phyloP scores from a whole-genome alignment of 2,113 vertebrate genomes.

The Oryzias woworae region DNA sequence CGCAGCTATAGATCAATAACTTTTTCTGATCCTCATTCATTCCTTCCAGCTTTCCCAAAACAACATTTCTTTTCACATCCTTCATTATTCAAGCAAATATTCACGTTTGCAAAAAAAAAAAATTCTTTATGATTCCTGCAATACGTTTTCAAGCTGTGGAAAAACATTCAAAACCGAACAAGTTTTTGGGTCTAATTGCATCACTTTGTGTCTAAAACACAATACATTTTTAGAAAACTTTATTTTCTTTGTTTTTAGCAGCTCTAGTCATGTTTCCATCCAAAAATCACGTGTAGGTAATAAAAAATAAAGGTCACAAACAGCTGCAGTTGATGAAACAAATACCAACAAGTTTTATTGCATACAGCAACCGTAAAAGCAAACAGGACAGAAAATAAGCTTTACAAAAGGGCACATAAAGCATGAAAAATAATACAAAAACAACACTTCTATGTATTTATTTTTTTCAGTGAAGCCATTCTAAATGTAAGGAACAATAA shows the following conservation, averaged over 20 bases:
- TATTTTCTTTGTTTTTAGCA: no score
- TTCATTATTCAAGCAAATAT: no score
- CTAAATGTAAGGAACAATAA: constrained; percentile 51
- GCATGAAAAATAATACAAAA: constrained; percentile 18
- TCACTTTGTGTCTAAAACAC: no score
- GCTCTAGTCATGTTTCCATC: not conserved
- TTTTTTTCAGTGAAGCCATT: constrained; percentile 54
- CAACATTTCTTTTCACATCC: no score
- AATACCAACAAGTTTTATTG: constrained; percentile 45
- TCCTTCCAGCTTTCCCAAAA: no score
- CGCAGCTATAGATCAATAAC: not conserved
- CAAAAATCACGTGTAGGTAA: constrained; percentile 2
- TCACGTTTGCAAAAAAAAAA: no score
- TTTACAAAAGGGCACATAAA: constrained; percentile 45
- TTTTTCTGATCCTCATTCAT: no score
- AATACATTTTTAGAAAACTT: no score
- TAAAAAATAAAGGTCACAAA: not conserved
- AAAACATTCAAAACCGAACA: no score
- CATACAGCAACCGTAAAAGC: constrained; percentile 22
- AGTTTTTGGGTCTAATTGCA: no score
- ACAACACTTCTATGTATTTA: constrained; percentile 44
- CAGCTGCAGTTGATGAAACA: not conserved
- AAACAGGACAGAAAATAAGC: constrained; percentile 13
- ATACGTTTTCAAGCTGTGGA: no score
- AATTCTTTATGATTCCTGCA: no score